Conservation (phyloP, 2,797 vertebrate genomes). For the Champsocephalus esox region DNA sequence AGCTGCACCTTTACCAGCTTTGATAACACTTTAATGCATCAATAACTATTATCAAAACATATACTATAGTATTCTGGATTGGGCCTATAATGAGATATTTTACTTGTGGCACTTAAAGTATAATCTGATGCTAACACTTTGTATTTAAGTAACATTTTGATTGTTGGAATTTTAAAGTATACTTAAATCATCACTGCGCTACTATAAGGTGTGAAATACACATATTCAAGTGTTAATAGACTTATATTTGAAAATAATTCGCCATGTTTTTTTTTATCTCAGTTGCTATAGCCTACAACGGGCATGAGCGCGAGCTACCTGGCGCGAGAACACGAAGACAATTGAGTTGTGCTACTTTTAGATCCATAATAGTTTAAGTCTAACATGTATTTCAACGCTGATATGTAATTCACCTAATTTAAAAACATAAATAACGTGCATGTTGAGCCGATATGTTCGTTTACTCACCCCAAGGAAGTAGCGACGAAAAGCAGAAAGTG, state of each 20-base stretch:
- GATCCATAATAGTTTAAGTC: background rate
- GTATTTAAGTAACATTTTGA: too few species aligned
- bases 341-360: fast-evolving
- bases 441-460: fast-evolving
- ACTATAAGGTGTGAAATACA: background rate
- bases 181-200: background rate
- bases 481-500: conserved; percentile 34
- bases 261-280: background rate
- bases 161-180: background rate
- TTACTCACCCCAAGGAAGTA: conserved; percentile 41
- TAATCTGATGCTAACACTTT: too few species aligned
- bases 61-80: too few species aligned
- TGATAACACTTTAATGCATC: too few species aligned
- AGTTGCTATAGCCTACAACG: background rate
- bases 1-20: too few species aligned
- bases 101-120: too few species aligned
- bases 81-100: too few species aligned
- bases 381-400: background rate
- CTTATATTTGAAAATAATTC: background rate
- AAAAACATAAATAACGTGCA: fast-evolving
- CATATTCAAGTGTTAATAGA: too few species aligned
- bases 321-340: background rate
- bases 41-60: too few species aligned
- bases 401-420: too few species aligned
- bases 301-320: background rate